Evolutionary conservation across 92 coral and sea anemone genomes (phyloP).

Genomic region (Pocillopora grandis): DNA sequence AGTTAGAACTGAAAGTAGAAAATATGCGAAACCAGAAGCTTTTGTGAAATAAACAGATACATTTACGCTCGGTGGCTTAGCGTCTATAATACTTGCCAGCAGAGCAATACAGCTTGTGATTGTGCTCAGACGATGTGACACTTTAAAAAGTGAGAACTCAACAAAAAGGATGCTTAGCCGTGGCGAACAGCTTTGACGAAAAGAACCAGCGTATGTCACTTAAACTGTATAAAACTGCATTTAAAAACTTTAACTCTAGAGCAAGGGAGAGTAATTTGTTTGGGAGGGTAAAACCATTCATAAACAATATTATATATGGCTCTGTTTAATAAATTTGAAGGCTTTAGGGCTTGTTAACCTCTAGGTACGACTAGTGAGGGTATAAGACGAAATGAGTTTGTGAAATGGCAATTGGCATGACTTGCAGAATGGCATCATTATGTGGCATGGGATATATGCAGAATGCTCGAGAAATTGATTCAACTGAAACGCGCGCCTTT

Average conservation of each 20-base stretch:
- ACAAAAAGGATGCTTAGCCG: constrained; percentile 23
- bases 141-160: constrained; percentile 19
- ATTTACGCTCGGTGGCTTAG: constrained; percentile 20
- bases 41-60: background rate
- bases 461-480: constrained; percentile 11
- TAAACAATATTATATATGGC: constrained; percentile 22
- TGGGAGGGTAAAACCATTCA: constrained; percentile 15
- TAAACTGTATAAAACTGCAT: constrained; percentile 16
- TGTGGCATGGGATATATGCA: constrained; percentile 23
- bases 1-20: constrained; percentile 18
- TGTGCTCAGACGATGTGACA: constrained; percentile 3
- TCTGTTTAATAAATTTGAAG: constrained; percentile 18
- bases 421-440: constrained; percentile 12
- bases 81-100: constrained; percentile 24
- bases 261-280: constrained; percentile 14
- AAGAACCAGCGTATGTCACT: constrained; percentile 23
- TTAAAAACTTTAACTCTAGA: constrained; percentile 18
- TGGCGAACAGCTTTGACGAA: constrained; percentile 28
- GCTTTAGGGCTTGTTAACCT: constrained; percentile 25
- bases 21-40: constrained; percentile 26
- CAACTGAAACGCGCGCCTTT: background rate
- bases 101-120: constrained; percentile 17
- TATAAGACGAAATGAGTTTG: background rate
- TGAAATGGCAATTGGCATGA: background rate
- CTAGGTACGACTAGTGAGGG: background rate